These are phyloP conservation scores for Phyllopteryx taeniolatus DNA, from an alignment of 2,113 vertebrate species.

Conservation along the genomic window DNA sequence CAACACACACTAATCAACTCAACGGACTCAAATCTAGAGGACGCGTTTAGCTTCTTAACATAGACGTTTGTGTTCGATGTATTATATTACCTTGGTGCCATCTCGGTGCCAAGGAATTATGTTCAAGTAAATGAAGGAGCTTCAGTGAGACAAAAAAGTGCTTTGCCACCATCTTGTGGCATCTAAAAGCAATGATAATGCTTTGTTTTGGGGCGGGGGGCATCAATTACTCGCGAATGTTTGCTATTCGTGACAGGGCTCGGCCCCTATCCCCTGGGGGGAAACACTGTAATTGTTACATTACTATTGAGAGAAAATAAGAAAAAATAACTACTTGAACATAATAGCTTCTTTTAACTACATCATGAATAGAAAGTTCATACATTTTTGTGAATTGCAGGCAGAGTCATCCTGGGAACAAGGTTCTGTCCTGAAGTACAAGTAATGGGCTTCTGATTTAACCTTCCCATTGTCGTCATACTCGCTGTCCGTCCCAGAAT, in stretches of 20 bases:
- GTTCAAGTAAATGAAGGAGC: background rate
- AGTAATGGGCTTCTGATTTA: slow-evolving; percentile 83
- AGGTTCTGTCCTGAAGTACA: slow-evolving; percentile 90
- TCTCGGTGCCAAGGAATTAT: background rate
- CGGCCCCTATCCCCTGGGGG: background rate
- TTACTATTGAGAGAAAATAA: background rate
- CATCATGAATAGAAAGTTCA: slow-evolving; percentile 28
- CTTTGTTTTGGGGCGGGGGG: background rate
- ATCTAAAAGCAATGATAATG: background rate
- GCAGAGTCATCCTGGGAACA: slow-evolving; percentile 79
- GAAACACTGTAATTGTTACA: too few relatives aligned
- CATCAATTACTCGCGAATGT: background rate
- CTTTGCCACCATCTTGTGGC: background rate
- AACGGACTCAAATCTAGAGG: background rate
- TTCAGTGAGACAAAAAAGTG: background rate
- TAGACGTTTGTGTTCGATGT: background rate
- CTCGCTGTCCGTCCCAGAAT: slow-evolving; percentile 96
- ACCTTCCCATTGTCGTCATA: slow-evolving; percentile 96
- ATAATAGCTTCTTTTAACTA: background rate
- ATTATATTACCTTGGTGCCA: background rate
- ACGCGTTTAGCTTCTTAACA: background rate
- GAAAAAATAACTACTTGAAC: background rate
- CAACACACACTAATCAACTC: background rate
- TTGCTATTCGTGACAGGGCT: background rate
- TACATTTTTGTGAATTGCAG: slow-evolving; percentile 89